These are phyloP conservation scores for Mustela lutreola DNA, from an alignment of 2,113 vertebrate genomes.

Conservation along the genomic window DNA sequence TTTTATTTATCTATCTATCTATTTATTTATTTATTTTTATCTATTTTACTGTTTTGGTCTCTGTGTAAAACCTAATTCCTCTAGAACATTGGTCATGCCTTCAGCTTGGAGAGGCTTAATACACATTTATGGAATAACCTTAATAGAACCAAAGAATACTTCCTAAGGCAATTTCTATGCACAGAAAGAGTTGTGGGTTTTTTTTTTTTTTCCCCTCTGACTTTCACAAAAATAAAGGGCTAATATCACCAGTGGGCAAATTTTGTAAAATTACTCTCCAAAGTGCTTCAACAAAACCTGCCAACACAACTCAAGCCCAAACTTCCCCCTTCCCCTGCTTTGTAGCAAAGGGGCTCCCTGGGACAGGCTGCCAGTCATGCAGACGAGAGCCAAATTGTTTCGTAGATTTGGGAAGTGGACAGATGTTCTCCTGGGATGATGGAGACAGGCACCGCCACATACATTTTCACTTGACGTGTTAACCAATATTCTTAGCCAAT, in stretches of 20 bases:
- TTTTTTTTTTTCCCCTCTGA: neutral
- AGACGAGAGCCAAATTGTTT: constrained; percentile 72
- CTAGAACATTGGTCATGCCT: neutral
- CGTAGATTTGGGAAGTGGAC: constrained; percentile 63
- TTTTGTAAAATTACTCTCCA: constrained; percentile 75
- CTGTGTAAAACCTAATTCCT: neutral
- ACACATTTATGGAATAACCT: neutral
- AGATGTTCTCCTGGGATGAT: constrained; percentile 76
- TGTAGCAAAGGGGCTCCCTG: constrained; percentile 73
- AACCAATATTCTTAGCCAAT: constrained; percentile 80
- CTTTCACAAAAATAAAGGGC: constrained; percentile 79
- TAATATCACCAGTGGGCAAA: constrained; percentile 68
- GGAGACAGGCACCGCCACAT: constrained; percentile 75
- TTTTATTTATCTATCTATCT: neutral
- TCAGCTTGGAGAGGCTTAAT: neutral
- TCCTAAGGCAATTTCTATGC: neutral
- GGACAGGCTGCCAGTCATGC: constrained; percentile 77
- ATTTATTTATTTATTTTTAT: neutral
- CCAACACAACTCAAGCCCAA: constrained; percentile 78
- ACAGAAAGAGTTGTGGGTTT: constrained; percentile 20
- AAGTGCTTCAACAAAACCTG: constrained; percentile 78
- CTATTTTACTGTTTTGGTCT: neutral
- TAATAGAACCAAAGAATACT: neutral
- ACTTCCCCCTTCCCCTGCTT: constrained; percentile 69
- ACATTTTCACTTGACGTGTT: constrained; percentile 81